Evolutionary conservation across 2,888 invertebrate genomes (phyloP), one percentile per base, ranked within the genome.

Genomic region (Drepana falcataria): DNA sequence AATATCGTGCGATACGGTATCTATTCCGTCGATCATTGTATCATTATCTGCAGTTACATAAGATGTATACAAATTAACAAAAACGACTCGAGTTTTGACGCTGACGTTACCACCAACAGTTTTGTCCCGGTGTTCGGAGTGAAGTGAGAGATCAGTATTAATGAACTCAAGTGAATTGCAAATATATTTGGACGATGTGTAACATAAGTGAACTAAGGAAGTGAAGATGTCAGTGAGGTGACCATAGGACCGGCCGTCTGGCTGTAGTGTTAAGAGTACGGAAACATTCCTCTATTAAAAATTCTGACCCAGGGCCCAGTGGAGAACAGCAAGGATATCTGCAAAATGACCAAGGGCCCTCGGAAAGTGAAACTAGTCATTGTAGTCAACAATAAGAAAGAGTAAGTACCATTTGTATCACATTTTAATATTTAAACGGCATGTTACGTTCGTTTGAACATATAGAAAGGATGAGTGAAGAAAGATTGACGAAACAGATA

Each of bases 321-420:
- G 79, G 87, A 87, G 67, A 76, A 70, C 59, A 80, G 83, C 79
- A 87, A 87, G 79, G 88, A 87, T 74, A 73, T 80, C 75, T 90
- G 89, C 91, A 91, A 87, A 85, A 91, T 91, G 91, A 91, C 91
- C 77, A 91, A 91, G 91, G 91, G 91, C 88, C 91, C 91, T 85
- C 85, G 91, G 83, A 91, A 91, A 82, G 91, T 91, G 75, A 91
- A 91, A 68, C 90, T 91, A 86, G 91, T 91, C 89, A 91, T 91
- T 88, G 91, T 91, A 82, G 91, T 91, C 84, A 91, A 91, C 88
- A 91, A 91, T 86, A 91, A 91, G 81, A 91, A 91, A 84, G 91
- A 91, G 91, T 91, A 65, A 91, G 91, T 91, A 90, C 63, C 59
- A 37, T 2, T 47, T 48, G 49, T 52, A 54, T 51, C 47, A 33